These are phyloP conservation scores for Eurystomus gularis DNA, from an alignment of 2,113 vertebrate genomes.

Conservation along the genomic window DNA sequence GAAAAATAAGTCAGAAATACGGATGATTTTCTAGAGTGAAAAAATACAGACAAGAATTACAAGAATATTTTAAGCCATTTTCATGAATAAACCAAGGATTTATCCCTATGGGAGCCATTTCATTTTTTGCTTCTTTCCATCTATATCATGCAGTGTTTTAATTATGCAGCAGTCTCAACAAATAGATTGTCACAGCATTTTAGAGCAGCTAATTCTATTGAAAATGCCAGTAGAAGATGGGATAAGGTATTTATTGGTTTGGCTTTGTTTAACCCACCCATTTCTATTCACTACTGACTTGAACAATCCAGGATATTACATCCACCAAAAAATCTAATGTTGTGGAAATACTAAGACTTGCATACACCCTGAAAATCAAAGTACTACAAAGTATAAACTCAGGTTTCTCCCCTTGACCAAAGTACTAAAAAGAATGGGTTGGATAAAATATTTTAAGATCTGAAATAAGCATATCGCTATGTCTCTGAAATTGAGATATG, in stretches of 20 bases:
- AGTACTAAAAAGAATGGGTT: background rate
- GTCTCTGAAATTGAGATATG: background rate
- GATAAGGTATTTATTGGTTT: background rate
- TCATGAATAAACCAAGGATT: slow-evolving; percentile 6
- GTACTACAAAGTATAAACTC: background rate
- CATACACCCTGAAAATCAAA: background rate
- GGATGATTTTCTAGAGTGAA: background rate
- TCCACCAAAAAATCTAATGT: background rate
- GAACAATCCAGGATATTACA: background rate
- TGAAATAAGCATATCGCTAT: background rate
- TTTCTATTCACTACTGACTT: background rate
- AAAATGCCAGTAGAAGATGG: background rate
- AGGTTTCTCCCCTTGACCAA: background rate
- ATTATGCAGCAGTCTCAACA: slow-evolving; percentile 44
- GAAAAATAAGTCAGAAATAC: background rate
- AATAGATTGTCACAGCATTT: slow-evolving; percentile 20
- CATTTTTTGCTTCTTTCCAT: background rate
- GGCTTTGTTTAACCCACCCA: background rate
- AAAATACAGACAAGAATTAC: background rate
- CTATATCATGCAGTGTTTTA: slow-evolving; percentile 9
- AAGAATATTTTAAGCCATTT: background rate
- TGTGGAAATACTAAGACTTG: background rate
- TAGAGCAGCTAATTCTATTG: background rate
- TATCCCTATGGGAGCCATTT: background rate
- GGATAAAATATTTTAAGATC: background rate